A percentile compares a stretch with the other conserved stretches of the same genome.
phyloP scores from a whole-genome alignment of 2,888 invertebrate species.

The Mystacides longicornis region DNA sequence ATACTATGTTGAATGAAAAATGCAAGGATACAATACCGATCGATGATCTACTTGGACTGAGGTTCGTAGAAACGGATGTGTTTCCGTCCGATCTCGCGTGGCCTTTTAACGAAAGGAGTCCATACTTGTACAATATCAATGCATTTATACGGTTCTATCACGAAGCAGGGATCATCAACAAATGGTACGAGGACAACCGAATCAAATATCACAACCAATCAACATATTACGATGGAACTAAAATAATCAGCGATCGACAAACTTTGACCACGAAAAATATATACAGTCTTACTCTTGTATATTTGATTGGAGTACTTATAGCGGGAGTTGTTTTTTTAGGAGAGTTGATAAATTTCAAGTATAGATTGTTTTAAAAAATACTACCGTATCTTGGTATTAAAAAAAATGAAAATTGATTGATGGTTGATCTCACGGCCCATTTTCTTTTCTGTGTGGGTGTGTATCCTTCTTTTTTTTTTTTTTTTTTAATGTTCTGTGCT shows the following conservation, averaged over 20 bases:
- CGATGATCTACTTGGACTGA: neutral
- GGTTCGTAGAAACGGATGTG: neutral
- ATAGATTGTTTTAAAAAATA: too few relatives aligned
- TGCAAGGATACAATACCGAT: neutral
- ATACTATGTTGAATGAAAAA: neutral
- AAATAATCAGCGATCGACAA: neutral
- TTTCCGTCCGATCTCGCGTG: neutral
- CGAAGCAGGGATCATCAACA: neutral
- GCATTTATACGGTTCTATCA: neutral
- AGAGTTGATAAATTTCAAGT: neutral
- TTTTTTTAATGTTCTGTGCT: too few relatives aligned
- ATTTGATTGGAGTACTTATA: neutral
- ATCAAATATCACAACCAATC: neutral
- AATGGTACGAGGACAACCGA: neutral
- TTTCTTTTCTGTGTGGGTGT: too few relatives aligned
- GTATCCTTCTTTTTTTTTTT: too few relatives aligned
- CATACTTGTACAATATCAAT: neutral
- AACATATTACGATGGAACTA: constrained; percentile 4
- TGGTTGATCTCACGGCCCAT: too few relatives aligned
- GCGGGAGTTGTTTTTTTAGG: constrained; percentile 1
- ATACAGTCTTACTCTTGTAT: constrained; percentile 4
- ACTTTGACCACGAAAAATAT: neutral
- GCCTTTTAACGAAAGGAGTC: neutral
- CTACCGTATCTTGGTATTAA: too few relatives aligned
- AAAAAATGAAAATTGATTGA: too few relatives aligned